Percentiles rank a stretch among this genome's conserved stretches.
These are phyloP conservation scores for Papilio elwesi DNA, from an alignment of 2,888 invertebrate genomes.

Conservation along the genomic window DNA sequence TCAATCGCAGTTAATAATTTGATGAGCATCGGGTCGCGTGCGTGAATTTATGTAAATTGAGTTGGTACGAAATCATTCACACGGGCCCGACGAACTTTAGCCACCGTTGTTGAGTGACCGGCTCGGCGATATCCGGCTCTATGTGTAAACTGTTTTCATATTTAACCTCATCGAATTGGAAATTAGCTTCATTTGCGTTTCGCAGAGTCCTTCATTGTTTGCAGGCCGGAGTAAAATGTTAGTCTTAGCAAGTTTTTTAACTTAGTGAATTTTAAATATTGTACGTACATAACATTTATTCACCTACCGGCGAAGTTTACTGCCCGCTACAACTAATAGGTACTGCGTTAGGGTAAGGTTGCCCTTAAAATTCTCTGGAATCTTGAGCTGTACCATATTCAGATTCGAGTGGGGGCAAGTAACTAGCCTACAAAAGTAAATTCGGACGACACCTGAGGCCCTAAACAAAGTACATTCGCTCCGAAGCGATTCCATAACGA, in stretches of 20 bases:
- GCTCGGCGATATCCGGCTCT: constrained; percentile 26
- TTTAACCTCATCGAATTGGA: constrained; percentile 29
- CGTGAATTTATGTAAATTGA: constrained; percentile 30
- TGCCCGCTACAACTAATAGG: too few species aligned
- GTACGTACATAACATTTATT: neutral
- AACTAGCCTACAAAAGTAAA: too few species aligned
- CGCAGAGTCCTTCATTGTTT: constrained; percentile 20
- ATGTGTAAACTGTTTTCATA: constrained; percentile 30
- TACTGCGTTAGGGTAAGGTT: too few species aligned
- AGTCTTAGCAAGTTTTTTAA: neutral
- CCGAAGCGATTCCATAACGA: too few species aligned
- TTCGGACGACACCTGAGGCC: too few species aligned
- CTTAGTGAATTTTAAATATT: neutral
- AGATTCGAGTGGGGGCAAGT: too few species aligned
- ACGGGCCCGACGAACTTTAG: constrained; percentile 27
- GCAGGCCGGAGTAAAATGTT: neutral
- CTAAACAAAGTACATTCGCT: too few species aligned
- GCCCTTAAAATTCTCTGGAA: too few species aligned
- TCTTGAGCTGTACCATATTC: too few species aligned
- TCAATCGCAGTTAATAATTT: constrained; percentile 1
- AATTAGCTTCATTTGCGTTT: constrained; percentile 36
- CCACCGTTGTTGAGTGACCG: constrained; percentile 22
- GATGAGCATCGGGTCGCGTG: constrained; percentile 18
- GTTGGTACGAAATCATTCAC: constrained; percentile 32
- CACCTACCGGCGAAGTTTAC: too few species aligned